Base-by-base conservation (phyloP, 2,113 vertebrate genomes). In the Elachura formosa region DNA sequence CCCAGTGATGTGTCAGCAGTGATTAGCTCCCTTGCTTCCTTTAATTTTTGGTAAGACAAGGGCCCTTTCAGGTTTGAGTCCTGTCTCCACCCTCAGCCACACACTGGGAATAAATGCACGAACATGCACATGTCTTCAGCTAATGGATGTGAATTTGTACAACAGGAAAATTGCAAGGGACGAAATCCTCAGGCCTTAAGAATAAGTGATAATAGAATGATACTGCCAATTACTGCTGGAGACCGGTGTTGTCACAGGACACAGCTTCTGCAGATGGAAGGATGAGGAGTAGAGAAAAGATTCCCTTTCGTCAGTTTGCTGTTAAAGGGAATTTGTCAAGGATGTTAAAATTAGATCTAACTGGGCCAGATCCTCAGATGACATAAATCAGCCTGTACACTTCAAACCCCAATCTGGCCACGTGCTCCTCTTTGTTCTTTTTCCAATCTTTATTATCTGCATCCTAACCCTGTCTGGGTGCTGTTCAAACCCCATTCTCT, bases 141-240 rank as follows among this genome's bases (percentile, higher is more conserved):
- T 45, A 95, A 94, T 11, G 36, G 94, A 94, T 7, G 1, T 9
- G 93, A 77, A 84, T 96, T 76, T 90, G 95, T 89, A 56, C 91
- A 96, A 90, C 84, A 90, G 87, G 89, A 88, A 94, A 94, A 93
- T 81, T 76, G 94, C 93, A 85, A 91, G 93, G 95, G 92, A 74
- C n/a, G 21, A 86, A 94, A 95, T 88, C 72, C 85, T 90, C 55
- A 3, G 87, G 93, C 93, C 94, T 95, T 20, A 77, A 9, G 95
- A 89, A 77, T 55, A 96, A 95, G 91, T 90, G 93, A 91, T 96
- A 96, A 96, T 93, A 16, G 93, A 95, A 96, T 17, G 79, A 94
- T 96, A 63, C 46, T 94, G 96, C 75, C 93, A 93, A 94, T 96
- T 97, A 96, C 93, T 93, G 94, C 81, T 78, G 40, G 91, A n/a